phyloP scores from a whole-genome alignment of 2,113 vertebrate species.

The Phylloscopus trochiloides region DNA sequence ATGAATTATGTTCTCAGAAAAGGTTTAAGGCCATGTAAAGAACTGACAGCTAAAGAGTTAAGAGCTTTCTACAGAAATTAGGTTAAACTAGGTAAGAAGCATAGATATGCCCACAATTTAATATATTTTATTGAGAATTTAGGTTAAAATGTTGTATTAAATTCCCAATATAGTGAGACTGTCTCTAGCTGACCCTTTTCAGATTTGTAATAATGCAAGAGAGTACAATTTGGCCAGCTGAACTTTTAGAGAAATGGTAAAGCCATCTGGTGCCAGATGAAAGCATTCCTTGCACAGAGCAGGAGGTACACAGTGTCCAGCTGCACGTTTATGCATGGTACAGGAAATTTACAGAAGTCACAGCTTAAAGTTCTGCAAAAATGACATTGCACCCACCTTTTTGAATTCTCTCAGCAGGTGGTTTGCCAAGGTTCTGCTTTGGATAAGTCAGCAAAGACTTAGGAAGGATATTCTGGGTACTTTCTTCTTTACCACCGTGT shows the following conservation, averaged over 20 bases:
- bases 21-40: neutral
- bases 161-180: neutral
- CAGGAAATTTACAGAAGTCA: neutral
- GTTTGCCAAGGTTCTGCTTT: slow-evolving; percentile 33
- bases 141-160: neutral
- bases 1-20: neutral
- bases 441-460: slow-evolving; percentile 53
- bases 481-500: slow-evolving; percentile 67
- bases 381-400: slow-evolving; percentile 40
- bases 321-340: neutral
- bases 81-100: neutral
- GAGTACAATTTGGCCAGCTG: neutral
- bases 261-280: neutral
- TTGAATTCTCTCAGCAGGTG: slow-evolving; percentile 14
- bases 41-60: neutral
- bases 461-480: slow-evolving; percentile 61
- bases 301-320: neutral
- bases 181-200: neutral
- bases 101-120: neutral
- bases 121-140: neutral
- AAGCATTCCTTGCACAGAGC: neutral
- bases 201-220: neutral
- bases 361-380: neutral
- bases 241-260: neutral
- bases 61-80: neutral